Evolutionary conservation across 2,113 vertebrate genomes (phyloP), one percentile per base, ranked within the genome.

Genomic region (Hyperoodon ampullatus): DNA sequence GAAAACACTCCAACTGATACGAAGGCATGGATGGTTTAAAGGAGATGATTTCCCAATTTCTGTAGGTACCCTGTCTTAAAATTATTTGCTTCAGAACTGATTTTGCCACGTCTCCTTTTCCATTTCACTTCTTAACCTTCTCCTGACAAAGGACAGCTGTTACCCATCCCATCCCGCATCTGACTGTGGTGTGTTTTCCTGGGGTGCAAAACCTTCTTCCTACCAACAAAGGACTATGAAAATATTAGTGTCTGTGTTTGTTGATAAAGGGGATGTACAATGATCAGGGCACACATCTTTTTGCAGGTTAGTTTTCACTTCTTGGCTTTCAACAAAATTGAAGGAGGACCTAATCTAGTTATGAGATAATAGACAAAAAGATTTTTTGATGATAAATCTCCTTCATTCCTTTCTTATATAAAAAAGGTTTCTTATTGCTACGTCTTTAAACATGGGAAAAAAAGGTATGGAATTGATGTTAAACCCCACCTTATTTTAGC

Each of bases 381-480:
- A 24, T 30, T 63, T 95, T 95, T 94, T 87, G 33, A 70, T 74
- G n/a, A 2, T 91, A 65, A 82, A 42, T 88, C 2, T 39, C 18
- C 47, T 93, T 75, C 42, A 93, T 93, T 91, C 21, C 4, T 65
- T 87, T 90, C 61, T 94, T 86, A 75, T n/a, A 3, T 83, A 89
- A 86, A 42, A 26, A 90, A 65, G 19, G 0, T 50, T 88, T 85
- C 35, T 81, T 88, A 90, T 9, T 63, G 24, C 21, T 83, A 78
- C 2, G 65, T 68, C 28, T 92, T 33, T 68, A 75, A 70, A 84
- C 28, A 11, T 93, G 50, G 39, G 47, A 44, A 77, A 60, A 60
- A 70, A 74, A 44, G 21, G 42, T 71, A 7, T 53, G 30, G 23
- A 87, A 74, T 74, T 93, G 19, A 21, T 82, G 21, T 58, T 61